Evolutionary conservation across 2,797 vertebrate species (phyloP).

Genomic region (Sebastes cheni): DNA sequence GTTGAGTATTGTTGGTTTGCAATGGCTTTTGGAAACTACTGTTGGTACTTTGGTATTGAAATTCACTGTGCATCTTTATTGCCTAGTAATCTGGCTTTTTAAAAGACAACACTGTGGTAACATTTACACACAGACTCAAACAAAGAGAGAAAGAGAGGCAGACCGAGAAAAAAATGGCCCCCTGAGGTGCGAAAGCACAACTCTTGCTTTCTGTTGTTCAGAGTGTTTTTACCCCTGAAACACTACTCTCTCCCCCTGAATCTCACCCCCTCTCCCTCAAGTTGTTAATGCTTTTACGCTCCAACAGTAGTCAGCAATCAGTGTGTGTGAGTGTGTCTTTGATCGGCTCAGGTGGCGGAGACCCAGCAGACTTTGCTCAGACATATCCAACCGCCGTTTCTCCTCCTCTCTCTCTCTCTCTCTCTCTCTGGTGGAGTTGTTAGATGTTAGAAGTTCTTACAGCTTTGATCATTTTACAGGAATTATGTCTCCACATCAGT

Average conservation of each 20-base stretch:
- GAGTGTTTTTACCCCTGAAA: constrained; percentile 2
- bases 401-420: not conserved
- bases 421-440: constrained; percentile 19
- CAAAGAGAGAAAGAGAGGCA: constrained; percentile 7
- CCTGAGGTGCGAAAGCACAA: constrained; percentile 40
- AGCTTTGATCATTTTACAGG: constrained; percentile 63
- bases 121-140: constrained; percentile 24
- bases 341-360: constrained; percentile 63
- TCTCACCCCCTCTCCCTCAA: constrained; percentile 4
- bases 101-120: constrained; percentile 14
- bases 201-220: constrained; percentile 26
- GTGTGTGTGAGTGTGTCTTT: constrained; percentile 49
- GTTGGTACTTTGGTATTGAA: constrained; percentile 12
- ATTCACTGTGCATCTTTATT: constrained; percentile 27
- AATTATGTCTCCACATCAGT: constrained; percentile 47
- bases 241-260: not conserved
- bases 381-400: constrained; percentile 51
- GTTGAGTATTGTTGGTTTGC: not conserved
- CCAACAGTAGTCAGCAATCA: constrained; percentile 38
- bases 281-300: constrained; percentile 52
- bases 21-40: not conserved
- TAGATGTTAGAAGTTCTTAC: constrained; percentile 35
- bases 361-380: constrained; percentile 63
- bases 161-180: constrained; percentile 4
- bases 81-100: constrained; percentile 28